Base-by-base conservation (phyloP, 2,888 invertebrate genomes). In the Drosophila tripunctata region DNA sequence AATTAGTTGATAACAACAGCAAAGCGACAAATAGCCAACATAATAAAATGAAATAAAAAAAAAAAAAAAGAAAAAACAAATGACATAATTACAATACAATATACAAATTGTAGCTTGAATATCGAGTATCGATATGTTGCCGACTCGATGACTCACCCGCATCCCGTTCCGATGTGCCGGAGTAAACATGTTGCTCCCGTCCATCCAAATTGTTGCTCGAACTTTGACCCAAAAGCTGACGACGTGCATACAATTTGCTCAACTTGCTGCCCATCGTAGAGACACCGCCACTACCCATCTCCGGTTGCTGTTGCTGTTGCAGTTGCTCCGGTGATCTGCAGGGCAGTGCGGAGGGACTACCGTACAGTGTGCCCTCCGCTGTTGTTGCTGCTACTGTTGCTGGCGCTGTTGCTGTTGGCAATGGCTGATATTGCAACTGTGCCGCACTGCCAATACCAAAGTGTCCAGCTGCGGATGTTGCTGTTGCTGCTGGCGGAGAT, bases 381-480 rank as follows among this genome's bases (percentile, higher is more conserved):
- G 43, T 19, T 35, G 51, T 19, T 30, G 54, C n/a, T 22, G 54
- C 4, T 15, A 36, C 12, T 31, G 65, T 21, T 43, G 58, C 14
- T 24, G 58, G 12, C 41, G 73, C 24, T 6, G 72, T 58, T 22
- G 74, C 43, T 31, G 69, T 64, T 1, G 88, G 90, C 77, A 89
- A 38, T 24, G 89, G 89, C 27, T 90, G 89, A 50, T 90, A 89
- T 55, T 89, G 89, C 68, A 90, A 43, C 27, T 81, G 87, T n/a
- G 66, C 66, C 10, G 79, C 72, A 48, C 43, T 79, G 36, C 76
- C 75, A 4, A 75, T 55, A 10, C 82, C 80, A 64, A 86, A 78
- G 21, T 75, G 81, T 45, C 89, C 88, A 22, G 74, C 84, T 12
- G 70, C 73, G 10, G 75, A 55, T 48, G 73, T 41, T 7, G 60